Conservation (phyloP, 2,113 vertebrate species). For the Myxocyprinus asiaticus region DNA sequence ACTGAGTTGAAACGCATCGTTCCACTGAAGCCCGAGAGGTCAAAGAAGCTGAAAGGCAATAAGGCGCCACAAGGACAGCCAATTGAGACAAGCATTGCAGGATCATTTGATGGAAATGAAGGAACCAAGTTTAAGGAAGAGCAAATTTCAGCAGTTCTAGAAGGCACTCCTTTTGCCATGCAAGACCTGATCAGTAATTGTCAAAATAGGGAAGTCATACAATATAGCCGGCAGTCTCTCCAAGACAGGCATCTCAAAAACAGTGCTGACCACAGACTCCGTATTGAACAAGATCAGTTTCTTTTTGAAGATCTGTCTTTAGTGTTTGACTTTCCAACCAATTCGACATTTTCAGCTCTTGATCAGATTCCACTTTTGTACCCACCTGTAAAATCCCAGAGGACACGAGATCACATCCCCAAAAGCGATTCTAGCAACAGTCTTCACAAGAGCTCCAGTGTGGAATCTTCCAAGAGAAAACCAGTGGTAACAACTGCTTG, state of each 20-base stretch:
- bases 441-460: slow-evolving; percentile 66
- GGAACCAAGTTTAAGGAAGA: slow-evolving; percentile 50
- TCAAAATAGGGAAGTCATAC: slow-evolving; percentile 30
- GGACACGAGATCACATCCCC: slow-evolving; percentile 67
- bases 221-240: slow-evolving; percentile 8
- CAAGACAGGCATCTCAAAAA: slow-evolving; percentile 25
- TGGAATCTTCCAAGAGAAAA: slow-evolving; percentile 74
- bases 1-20: slow-evolving; percentile 69
- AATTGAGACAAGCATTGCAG: slow-evolving; percentile 40
- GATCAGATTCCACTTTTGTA: slow-evolving; percentile 66
- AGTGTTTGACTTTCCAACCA: slow-evolving; percentile 51
- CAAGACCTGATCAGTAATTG: slow-evolving; percentile 30
- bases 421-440: slow-evolving; percentile 70
- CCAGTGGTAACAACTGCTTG: slow-evolving; percentile 75
- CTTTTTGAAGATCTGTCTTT: slow-evolving; percentile 46
- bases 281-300: slow-evolving; percentile 36
- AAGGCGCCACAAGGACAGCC: slow-evolving; percentile 57
- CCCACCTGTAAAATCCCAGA: slow-evolving; percentile 74
- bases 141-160: slow-evolving; percentile 16
- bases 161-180: not conserved
- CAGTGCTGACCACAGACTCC: slow-evolving; percentile 35
- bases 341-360: slow-evolving; percentile 48
- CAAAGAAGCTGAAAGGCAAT: slow-evolving; percentile 74
- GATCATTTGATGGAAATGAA: slow-evolving; percentile 39
- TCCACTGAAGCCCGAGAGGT: slow-evolving; percentile 78